Evolutionary conservation across 2,113 vertebrate genomes (phyloP).

Genomic region (Nothoprocta pentlandii): DNA sequence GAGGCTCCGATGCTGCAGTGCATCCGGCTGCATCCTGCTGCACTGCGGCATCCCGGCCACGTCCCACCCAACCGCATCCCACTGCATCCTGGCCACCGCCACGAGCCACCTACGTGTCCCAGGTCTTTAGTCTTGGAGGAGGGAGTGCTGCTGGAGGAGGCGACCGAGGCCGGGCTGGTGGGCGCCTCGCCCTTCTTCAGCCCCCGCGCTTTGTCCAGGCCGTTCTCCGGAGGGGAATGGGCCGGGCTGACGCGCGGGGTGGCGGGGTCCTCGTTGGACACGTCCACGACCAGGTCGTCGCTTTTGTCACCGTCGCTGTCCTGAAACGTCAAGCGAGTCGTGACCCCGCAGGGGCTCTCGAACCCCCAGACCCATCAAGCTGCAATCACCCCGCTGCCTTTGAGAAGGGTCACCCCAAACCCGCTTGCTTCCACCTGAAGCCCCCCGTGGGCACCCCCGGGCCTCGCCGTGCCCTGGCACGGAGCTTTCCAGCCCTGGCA

Average conservation of each 20-base stretch:
- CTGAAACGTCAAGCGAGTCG: conserved; percentile 65
- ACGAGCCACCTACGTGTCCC: conserved; percentile 81
- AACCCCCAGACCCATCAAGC: background rate
- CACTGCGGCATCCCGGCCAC: too few species aligned
- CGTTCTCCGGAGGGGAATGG: conserved; percentile 94
- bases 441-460: fast-evolving
- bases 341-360: fast-evolving
- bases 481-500: background rate
- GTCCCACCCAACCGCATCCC: too few species aligned
- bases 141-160: conserved; percentile 96
- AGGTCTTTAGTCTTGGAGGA: conserved; percentile 97
- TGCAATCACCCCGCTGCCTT: fast-evolving
- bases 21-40: too few species aligned
- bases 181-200: conserved; percentile 92
- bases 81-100: background rate
- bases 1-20: fast-evolving
- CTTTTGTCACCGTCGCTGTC: conserved; percentile 98
- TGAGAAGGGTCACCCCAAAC: fast-evolving
- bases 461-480: fast-evolving
- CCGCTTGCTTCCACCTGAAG: fast-evolving
- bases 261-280: conserved; percentile 95
- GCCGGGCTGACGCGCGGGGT: conserved; percentile 92
- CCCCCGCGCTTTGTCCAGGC: conserved; percentile 90
- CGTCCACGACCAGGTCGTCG: conserved; percentile 95
- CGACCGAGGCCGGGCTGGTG: conserved; percentile 94